Evolutionary conservation across 2,888 invertebrate genomes (phyloP).

Genomic region (Harpalus rubripes): DNA sequence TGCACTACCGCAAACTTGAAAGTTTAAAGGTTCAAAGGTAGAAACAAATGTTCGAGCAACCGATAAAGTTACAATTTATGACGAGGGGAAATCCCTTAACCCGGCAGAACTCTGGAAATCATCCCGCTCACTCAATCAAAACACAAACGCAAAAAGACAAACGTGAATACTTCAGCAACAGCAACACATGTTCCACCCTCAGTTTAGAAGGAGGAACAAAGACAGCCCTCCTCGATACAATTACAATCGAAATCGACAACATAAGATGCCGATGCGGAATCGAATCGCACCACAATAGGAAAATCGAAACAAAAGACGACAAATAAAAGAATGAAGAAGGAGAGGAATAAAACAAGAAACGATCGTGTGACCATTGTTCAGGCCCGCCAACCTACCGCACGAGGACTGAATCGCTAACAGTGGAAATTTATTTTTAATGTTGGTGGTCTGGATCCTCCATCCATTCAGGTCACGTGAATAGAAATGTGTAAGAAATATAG

Average conservation of each 20-base stretch:
- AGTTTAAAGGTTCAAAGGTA: not conserved
- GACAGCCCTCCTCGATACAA: slow-evolving; percentile 30
- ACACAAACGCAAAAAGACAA: slow-evolving; percentile 41
- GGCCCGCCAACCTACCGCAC: slow-evolving; percentile 40
- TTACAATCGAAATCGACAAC: slow-evolving; percentile 47
- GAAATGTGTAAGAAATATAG: slow-evolving; percentile 58
- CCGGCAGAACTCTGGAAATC: not conserved
- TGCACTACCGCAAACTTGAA: too few species aligned
- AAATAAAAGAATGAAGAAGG: slow-evolving; percentile 39
- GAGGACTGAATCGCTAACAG: slow-evolving; percentile 52
- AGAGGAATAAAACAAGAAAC: slow-evolving; percentile 50
- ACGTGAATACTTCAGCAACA: slow-evolving; percentile 9
- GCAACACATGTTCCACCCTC: slow-evolving; percentile 42
- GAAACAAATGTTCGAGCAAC: not conserved
- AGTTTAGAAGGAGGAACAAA: not conserved
- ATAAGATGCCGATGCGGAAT: slow-evolving; percentile 36
- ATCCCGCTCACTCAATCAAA: slow-evolving; percentile 39
- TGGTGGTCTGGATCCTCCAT: not conserved
- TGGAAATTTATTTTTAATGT: slow-evolving; percentile 60
- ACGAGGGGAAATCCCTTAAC: not conserved
- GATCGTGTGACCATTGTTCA: slow-evolving; percentile 56
- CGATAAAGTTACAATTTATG: slow-evolving; percentile 6
- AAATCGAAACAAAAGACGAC: slow-evolving; percentile 49
- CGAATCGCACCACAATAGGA: slow-evolving; percentile 50
- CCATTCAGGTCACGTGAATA: slow-evolving; percentile 51